Base-by-base conservation (phyloP, 2,888 invertebrate species). In the Mesorhabditis sp. region DNA sequence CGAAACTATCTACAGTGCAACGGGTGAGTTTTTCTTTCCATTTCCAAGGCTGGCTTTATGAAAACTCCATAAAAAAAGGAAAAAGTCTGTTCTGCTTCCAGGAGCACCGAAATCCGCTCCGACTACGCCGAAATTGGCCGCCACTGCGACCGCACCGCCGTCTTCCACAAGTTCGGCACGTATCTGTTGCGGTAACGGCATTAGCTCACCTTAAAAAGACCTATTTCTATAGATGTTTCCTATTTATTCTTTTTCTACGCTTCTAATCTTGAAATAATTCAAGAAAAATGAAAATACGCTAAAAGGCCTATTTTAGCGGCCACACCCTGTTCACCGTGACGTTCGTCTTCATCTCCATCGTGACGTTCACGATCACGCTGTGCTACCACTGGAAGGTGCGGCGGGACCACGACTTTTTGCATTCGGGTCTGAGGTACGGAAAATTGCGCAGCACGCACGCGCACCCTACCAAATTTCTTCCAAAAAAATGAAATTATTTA, bases 241-340 rank as follows among this genome's bases (percentile, higher is more conserved):
- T 28, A 28, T 28, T 28, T 28, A 28, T 28, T 28, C 28, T 28
- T 28, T 28, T 28, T 28, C 28, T 28, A 28, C 28, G 28, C n/a
- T n/a, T n/a, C n/a, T n/a, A n/a, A n/a, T n/a, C n/a, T n/a, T n/a
- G n/a, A n/a, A n/a, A n/a, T n/a, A n/a, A n/a, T 50, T 50, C 7
- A 50, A 10, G 13, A 50, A 7, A 50, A 58, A 58, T 58, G 58
- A 58, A 58, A 13, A 10, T 13, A 58, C 58, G 10, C 10, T 2
- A 28, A 42, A 67, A 45, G 4, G 5, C 41, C 4, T 7, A 43
- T 43, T 62, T 72, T 28, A 65, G 72, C 72, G 84, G 84, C 5
- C 84, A 84, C 66, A 84, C 84, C 3, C 70, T 84, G 10, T 84
- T 84, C 75, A 84, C 84, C 10, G 70, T 84, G 6, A 67, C 78